Conservation (phyloP, 2,797 vertebrate genomes). For the Capromys pilorides region DNA sequence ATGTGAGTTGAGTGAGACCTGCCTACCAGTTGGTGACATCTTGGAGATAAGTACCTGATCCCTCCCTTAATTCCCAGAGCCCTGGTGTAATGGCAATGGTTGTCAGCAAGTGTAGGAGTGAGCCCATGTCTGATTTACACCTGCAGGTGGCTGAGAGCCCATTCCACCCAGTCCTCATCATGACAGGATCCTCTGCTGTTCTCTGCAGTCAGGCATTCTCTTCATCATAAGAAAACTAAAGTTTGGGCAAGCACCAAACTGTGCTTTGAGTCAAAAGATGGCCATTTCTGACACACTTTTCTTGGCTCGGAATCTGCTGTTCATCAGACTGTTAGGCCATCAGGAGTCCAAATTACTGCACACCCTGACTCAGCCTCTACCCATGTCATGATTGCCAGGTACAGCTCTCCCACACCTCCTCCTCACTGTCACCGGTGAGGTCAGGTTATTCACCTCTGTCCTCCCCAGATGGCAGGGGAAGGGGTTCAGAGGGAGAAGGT, state of each 20-base stretch:
- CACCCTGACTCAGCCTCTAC: not conserved
- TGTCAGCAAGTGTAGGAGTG: not conserved
- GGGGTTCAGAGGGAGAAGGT: not conserved
- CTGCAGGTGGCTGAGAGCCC: not conserved
- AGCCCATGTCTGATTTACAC: not conserved
- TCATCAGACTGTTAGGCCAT: conserved; percentile 11
- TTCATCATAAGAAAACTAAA: not conserved
- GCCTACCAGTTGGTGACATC: not conserved
- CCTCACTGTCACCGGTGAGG: not conserved
- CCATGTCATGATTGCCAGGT: not conserved
- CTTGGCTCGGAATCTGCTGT: not conserved
- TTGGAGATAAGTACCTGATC: not conserved
- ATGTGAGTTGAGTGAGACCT: not conserved
- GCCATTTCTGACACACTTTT: not conserved
- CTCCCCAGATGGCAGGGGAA: not conserved
- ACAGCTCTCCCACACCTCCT: not conserved
- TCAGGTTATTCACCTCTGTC: too few species aligned
- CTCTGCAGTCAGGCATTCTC: not conserved
- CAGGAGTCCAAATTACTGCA: not conserved
- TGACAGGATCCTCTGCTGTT: not conserved
- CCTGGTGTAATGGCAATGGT: not conserved
- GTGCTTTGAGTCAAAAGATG: not conserved
- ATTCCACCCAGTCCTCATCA: not conserved
- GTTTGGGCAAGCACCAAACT: not conserved
- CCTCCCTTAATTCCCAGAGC: not conserved